Base-by-base conservation (phyloP, 2,888 invertebrate genomes). In the Phyto melanocephala region DNA sequence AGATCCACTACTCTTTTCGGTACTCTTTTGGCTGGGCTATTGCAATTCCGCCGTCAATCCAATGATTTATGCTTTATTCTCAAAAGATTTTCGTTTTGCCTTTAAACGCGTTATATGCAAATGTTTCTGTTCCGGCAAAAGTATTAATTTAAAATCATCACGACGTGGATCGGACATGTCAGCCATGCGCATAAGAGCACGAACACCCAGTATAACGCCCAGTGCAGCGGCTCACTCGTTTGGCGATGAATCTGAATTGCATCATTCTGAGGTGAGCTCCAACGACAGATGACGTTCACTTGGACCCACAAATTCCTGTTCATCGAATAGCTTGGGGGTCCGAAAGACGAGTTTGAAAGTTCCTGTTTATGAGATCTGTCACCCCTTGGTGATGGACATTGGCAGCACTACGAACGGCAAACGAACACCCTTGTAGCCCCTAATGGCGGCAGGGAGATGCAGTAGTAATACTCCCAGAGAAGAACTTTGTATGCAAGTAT, bases 31-130 rank as follows among this genome's bases (percentile, higher is more conserved):
- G 98, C 93, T 99, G 83, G 99, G 99, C 1, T 99, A 99, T 92
- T 97, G 98, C 92, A 99, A 99, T 91, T 97, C 97, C 0, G 98
- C 98, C 4, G 95, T 98, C 86, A 99, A 98, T 90, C 98, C 98
- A 0, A 94, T 97, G 89, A 97, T 98, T 84, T 98, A 98, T 91
- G 98, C 98, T 5, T 93, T 98, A 79, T 98, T 98, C 92, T 97
- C 97, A 63, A 96, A 97, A 91, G 98, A 98, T 92, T 98, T 98
- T 92, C 94, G 98, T 81, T 96, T 96, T 89, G 98, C 98, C 24
- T 98, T 98, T 92, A 97, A 97, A 91, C 94, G 95, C 86, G 97
- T 98, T 86, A 95, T 98, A 86, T 97, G 97, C 92, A 94, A 95
- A 87, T 96, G 96, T 88, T 94, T 96, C 91, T 96, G 96, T 90